A percentile compares a stretch with the other conserved stretches of the same genome.
These are phyloP conservation scores for Watsonalla cultraria DNA, from an alignment of 2,888 invertebrate species.

Conservation along the genomic window DNA sequence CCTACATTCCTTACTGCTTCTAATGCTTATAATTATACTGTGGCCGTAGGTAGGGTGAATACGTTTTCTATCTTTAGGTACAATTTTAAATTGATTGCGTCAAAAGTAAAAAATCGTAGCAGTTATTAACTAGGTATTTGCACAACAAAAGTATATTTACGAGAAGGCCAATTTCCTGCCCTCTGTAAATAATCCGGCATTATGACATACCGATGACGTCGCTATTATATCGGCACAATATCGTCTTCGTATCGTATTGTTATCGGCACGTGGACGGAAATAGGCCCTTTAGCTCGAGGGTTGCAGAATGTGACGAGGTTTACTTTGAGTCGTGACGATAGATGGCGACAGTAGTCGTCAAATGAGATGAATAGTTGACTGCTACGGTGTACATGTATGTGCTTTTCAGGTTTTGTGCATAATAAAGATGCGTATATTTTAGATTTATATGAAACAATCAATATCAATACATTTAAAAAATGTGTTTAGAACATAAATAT, in stretches of 20 bases:
- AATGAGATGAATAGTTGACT: neutral
- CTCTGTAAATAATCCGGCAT: constrained; percentile 57
- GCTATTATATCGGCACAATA: constrained; percentile 45
- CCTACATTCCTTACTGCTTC: no score
- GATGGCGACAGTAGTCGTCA: constrained; percentile 47
- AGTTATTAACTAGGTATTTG: neutral
- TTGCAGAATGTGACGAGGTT: constrained; percentile 5
- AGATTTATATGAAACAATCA: no score
- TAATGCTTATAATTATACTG: no score
- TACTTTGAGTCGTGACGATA: constrained; percentile 21
- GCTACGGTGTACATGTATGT: no score
- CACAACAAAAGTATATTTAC: constrained; percentile 5
- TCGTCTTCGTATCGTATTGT: constrained; percentile 51
- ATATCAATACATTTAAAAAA: no score
- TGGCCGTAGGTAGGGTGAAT: no score
- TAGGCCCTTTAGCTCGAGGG: constrained; percentile 41
- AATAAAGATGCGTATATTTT: no score
- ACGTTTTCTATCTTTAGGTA: no score
- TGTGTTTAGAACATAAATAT: no score
- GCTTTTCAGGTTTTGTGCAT: neutral
- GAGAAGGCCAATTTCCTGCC: constrained; percentile 68
- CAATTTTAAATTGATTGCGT: no score
- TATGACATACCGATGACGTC: constrained; percentile 60
- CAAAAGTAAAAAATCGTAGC: neutral
- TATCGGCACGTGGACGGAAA: constrained; percentile 70